Evolutionary conservation across 2,113 vertebrate species (phyloP).

Genomic region (Chionodraco myersi): DNA sequence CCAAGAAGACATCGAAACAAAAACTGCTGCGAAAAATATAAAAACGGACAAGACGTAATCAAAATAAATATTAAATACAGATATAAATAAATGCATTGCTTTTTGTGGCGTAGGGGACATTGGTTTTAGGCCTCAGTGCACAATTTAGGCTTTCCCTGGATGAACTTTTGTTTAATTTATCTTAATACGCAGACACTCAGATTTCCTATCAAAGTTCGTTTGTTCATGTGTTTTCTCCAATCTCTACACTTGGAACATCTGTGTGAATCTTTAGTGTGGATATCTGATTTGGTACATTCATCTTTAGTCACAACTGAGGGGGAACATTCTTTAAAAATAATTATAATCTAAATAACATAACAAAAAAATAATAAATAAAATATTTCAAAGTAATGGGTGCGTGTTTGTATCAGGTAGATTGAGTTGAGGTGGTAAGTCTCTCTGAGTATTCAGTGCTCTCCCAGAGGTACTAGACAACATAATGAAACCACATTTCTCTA

Average conservation of each 20-base stretch:
- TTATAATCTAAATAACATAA: slow-evolving; percentile 53
- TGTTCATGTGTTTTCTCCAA: slow-evolving; percentile 16
- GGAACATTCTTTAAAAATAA: slow-evolving; percentile 40
- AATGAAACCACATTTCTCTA: slow-evolving; percentile 59
- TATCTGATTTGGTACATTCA: slow-evolving; percentile 49
- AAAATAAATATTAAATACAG: slow-evolving; percentile 90
- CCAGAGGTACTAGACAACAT: slow-evolving; percentile 51
- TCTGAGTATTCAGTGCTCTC: slow-evolving; percentile 51
- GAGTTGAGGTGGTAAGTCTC: slow-evolving; percentile 62
- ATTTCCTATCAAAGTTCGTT: slow-evolving; percentile 1
- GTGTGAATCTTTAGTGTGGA: background rate
- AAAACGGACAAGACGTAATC: slow-evolving; percentile 67
- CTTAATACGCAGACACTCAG: slow-evolving; percentile 5
- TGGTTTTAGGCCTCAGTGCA: slow-evolving; percentile 63
- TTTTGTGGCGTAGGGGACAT: slow-evolving; percentile 55
- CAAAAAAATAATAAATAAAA: slow-evolving; percentile 76
- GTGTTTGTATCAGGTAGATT: slow-evolving; percentile 77
- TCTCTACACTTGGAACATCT: slow-evolving; percentile 12
- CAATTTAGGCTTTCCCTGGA: slow-evolving; percentile 46
- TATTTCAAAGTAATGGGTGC: slow-evolving; percentile 50
- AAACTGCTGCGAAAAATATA: slow-evolving; percentile 70
- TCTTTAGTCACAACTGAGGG: slow-evolving; percentile 33
- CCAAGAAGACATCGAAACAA: slow-evolving; percentile 70
- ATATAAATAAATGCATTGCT: slow-evolving; percentile 85
- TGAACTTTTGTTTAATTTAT: slow-evolving; percentile 28